Conservation (phyloP, 2,888 invertebrate species). For the Apamea epomidion region DNA sequence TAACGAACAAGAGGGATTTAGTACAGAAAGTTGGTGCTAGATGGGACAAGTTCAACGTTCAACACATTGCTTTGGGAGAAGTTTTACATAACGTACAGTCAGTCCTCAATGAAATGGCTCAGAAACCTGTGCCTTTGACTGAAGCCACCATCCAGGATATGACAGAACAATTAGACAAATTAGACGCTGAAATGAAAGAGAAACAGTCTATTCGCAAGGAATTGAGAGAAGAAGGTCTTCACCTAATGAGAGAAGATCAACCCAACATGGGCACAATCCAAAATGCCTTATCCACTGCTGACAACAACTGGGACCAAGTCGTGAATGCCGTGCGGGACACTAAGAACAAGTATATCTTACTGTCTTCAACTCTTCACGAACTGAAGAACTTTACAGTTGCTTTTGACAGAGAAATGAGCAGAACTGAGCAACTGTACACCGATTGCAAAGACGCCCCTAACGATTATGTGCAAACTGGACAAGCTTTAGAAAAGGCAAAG, state of each 20-base stretch:
- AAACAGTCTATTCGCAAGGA: conserved; percentile 92
- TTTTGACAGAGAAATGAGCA: conserved; percentile 92
- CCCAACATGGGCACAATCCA: conserved; percentile 95
- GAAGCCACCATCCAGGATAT: conserved; percentile 87
- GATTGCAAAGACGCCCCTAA: conserved; percentile 92
- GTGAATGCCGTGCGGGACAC: conserved; percentile 94
- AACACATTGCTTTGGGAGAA: conserved; percentile 93
- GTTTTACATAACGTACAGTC: conserved; percentile 91
- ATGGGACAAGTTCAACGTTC: conserved; percentile 94
- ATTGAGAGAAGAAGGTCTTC: conserved; percentile 94
- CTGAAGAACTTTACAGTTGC: conserved; percentile 93
- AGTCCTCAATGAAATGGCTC: conserved; percentile 90
- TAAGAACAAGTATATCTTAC: conserved; percentile 93
- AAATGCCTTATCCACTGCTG: conserved; percentile 94
- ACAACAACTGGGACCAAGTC: conserved; percentile 95
- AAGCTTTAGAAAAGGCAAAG: conserved; percentile 93
- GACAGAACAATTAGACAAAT: conserved; percentile 88
- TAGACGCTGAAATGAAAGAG: conserved; percentile 90
- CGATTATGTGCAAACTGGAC: conserved; percentile 93
- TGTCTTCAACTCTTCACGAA: conserved; percentile 94
- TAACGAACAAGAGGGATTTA: conserved; percentile 92
- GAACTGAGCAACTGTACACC: conserved; percentile 92
- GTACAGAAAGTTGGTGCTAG: conserved; percentile 93
- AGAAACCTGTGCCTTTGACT: conserved; percentile 85
- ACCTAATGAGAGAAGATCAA: conserved; percentile 95